Evolutionary conservation across 2,797 vertebrate genomes (phyloP).

Genomic region (Rhinella marina): DNA sequence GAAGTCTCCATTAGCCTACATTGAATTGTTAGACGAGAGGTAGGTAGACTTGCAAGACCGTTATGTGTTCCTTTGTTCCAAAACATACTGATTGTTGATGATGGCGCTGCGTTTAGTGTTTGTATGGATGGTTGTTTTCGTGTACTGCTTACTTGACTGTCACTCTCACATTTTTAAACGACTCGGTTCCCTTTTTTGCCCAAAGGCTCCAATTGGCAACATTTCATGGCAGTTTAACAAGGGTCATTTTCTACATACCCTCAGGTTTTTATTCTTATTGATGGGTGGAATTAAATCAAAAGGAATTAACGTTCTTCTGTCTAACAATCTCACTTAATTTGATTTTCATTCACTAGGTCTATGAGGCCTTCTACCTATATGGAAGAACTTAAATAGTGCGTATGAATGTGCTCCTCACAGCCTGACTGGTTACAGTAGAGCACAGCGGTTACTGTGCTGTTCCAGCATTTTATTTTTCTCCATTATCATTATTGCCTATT

Average conservation of each 20-base stretch:
- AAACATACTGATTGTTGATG: slow-evolving; percentile 48
- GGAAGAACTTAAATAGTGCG: slow-evolving; percentile 18
- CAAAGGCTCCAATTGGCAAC: slow-evolving; percentile 38
- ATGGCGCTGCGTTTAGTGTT: slow-evolving; percentile 59
- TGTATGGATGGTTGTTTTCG: slow-evolving; percentile 3
- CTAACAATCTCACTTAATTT: slow-evolving; percentile 28
- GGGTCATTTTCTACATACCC: slow-evolving; percentile 41
- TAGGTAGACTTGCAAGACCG: slow-evolving; percentile 66
- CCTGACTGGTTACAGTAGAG: slow-evolving; percentile 14
- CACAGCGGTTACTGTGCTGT: too few relatives aligned
- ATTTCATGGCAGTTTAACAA: slow-evolving; percentile 42
- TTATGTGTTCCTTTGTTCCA: slow-evolving; percentile 56
- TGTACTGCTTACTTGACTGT: background rate
- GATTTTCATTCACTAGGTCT: slow-evolving; percentile 23
- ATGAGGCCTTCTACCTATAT: slow-evolving; percentile 25
- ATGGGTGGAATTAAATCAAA: slow-evolving; percentile 40
- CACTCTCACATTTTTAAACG: too few relatives aligned
- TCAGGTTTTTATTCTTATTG: slow-evolving; percentile 27
- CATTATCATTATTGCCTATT: too few relatives aligned
- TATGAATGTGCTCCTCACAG: background rate
- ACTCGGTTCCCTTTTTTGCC: slow-evolving; percentile 2
- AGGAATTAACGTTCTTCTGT: slow-evolving; percentile 23
- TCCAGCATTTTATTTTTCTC: too few relatives aligned
- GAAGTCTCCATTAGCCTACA: slow-evolving; percentile 64
- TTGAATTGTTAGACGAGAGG: slow-evolving; percentile 64